Conservation (phyloP, 2,888 invertebrate species). For the Macrophya annulata region DNA sequence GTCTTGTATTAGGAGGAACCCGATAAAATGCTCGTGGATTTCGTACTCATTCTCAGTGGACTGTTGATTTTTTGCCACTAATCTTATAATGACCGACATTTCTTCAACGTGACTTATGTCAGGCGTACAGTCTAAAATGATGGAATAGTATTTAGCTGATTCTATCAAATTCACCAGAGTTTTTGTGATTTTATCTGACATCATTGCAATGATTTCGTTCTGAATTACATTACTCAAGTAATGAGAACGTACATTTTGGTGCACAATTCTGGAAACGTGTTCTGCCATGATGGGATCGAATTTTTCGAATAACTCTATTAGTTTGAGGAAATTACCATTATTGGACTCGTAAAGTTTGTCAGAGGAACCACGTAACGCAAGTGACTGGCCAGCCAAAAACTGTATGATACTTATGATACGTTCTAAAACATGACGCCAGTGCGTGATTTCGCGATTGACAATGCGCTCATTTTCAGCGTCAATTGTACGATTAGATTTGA, state of each 20-base stretch:
- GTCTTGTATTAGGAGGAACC: neutral
- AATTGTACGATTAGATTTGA: constrained; percentile 57
- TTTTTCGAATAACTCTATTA: constrained; percentile 60
- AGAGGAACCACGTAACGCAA: constrained; percentile 57
- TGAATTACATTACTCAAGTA: constrained; percentile 59
- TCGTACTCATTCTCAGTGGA: constrained; percentile 52
- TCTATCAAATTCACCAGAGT: constrained; percentile 54
- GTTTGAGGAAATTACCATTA: constrained; percentile 60
- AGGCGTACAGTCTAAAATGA: constrained; percentile 67
- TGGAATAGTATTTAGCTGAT: constrained; percentile 65
- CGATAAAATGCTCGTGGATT: constrained; percentile 12
- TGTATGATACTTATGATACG: constrained; percentile 59
- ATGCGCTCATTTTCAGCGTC: constrained; percentile 58
- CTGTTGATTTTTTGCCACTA: constrained; percentile 57
- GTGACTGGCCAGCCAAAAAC: constrained; percentile 58
- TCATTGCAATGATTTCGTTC: constrained; percentile 60
- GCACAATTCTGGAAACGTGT: constrained; percentile 46
- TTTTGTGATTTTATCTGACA: constrained; percentile 54
- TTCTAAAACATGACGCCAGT: constrained; percentile 59
- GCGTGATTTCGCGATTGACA: constrained; percentile 57
- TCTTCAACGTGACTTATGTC: constrained; percentile 65
- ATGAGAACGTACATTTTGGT: neutral
- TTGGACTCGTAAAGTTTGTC: constrained; percentile 53
- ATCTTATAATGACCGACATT: constrained; percentile 64
- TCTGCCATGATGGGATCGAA: constrained; percentile 60